Percentiles rank a stretch among this genome's conserved stretches.
phyloP scores from a whole-genome alignment of 2,888 invertebrate species.

The Phania funesta region DNA sequence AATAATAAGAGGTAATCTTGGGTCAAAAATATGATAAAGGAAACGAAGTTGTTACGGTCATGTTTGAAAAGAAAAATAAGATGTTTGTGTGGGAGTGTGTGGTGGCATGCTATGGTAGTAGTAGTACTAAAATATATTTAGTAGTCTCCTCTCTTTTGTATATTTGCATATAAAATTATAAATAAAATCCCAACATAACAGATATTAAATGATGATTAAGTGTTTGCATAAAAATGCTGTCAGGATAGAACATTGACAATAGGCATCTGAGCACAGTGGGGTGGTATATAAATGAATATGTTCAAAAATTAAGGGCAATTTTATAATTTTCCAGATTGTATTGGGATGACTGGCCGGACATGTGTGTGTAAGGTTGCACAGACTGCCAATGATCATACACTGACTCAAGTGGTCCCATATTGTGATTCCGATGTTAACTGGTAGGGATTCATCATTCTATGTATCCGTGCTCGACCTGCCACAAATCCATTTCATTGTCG shows the following conservation, averaged over 20 bases:
- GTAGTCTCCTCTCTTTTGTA: slow-evolving; percentile 25
- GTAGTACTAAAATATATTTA: background rate
- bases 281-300: background rate
- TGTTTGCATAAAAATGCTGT: background rate
- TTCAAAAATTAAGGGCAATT: background rate
- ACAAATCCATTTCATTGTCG: too few species aligned
- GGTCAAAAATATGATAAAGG: slow-evolving; percentile 26
- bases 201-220: slow-evolving; percentile 41
- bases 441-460: too few species aligned
- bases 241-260: slow-evolving; percentile 16
- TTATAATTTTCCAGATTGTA: too few species aligned
- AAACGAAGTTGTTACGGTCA: slow-evolving; percentile 14
- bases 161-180: slow-evolving; percentile 11
- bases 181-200: slow-evolving; percentile 27
- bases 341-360: too few species aligned
- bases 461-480: too few species aligned
- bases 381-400: too few species aligned
- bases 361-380: too few species aligned
- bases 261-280: slow-evolving; percentile 18
- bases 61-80: background rate
- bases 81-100: background rate
- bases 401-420: too few species aligned
- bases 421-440: too few species aligned
- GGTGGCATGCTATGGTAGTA: background rate
- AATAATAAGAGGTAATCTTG: slow-evolving; percentile 41